Evolutionary conservation across 2,888 invertebrate species (phyloP).

Genomic region (Ochlodes sylvanus): DNA sequence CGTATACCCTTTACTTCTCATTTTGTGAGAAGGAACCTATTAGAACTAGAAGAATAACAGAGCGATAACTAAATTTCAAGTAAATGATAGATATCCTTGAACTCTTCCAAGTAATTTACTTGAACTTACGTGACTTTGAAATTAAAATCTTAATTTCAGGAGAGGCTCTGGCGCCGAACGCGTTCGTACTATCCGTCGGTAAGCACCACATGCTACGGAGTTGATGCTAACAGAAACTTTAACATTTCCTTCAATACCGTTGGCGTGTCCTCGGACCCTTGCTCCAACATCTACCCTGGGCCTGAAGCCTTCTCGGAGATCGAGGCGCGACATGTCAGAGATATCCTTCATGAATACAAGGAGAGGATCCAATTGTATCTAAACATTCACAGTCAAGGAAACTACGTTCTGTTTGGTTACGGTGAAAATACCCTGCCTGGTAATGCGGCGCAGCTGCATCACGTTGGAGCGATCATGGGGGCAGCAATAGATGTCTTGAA

Average conservation of each 20-base stretch:
- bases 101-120: too few relatives aligned
- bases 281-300: conserved; percentile 86
- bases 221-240: conserved; percentile 64
- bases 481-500: conserved; percentile 59
- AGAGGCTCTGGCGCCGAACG: conserved; percentile 60
- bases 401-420: conserved; percentile 86
- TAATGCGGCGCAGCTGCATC: conserved; percentile 53
- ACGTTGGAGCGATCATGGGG: conserved; percentile 59
- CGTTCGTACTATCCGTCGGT: conserved; percentile 52
- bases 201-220: conserved; percentile 54
- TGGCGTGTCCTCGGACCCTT: conserved; percentile 68
- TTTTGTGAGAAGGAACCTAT: too few relatives aligned
- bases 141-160: conserved; percentile 44
- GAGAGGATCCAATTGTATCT: conserved; percentile 64
- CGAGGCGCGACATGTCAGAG: conserved; percentile 84
- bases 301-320: conserved; percentile 86
- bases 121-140: too few relatives aligned
- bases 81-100: too few relatives aligned
- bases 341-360: conserved; percentile 70
- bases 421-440: conserved; percentile 64
- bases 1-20: too few relatives aligned
- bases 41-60: too few relatives aligned
- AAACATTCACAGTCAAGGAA: conserved; percentile 89
- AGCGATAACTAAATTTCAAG: too few relatives aligned
- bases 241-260: conserved; percentile 55